Conservation (phyloP, 2,113 vertebrate genomes). For the Oxyura jamaicensis region DNA sequence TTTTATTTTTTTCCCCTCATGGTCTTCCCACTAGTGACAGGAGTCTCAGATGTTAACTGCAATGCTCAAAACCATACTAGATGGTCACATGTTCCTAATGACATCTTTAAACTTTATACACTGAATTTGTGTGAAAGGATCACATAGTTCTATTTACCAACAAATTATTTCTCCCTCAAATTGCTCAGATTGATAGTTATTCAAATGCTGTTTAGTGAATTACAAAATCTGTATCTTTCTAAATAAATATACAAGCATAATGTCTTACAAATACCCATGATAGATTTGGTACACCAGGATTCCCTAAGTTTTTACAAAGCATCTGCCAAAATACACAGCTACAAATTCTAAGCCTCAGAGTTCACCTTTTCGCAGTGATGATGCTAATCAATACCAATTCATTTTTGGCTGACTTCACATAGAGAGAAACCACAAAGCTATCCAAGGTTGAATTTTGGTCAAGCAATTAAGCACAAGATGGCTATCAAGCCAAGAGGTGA, state of each 20-base stretch:
- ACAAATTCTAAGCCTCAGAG: not conserved
- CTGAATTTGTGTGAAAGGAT: not conserved
- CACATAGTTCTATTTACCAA: not conserved
- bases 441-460: not conserved
- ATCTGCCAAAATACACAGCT: not conserved
- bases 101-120: not conserved
- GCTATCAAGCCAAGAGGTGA: not conserved
- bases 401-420: not conserved
- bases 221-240: not conserved
- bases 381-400: slow-evolving; percentile 11
- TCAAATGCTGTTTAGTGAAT: not conserved
- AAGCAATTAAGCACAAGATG: not conserved
- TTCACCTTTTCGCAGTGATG: not conserved
- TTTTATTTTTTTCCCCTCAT: not conserved
- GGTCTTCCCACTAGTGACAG: not conserved
- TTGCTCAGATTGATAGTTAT: not conserved
- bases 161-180: not conserved
- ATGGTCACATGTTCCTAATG: not conserved
- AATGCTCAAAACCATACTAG: not conserved
- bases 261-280: not conserved
- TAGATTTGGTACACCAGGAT: not conserved
- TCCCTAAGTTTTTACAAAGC: not conserved
- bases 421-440: not conserved
- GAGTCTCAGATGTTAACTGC: not conserved
- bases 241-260: not conserved